These are phyloP conservation scores for Siniperca scherzeri DNA, from an alignment of 2,797 vertebrate genomes.

Conservation along the genomic window DNA sequence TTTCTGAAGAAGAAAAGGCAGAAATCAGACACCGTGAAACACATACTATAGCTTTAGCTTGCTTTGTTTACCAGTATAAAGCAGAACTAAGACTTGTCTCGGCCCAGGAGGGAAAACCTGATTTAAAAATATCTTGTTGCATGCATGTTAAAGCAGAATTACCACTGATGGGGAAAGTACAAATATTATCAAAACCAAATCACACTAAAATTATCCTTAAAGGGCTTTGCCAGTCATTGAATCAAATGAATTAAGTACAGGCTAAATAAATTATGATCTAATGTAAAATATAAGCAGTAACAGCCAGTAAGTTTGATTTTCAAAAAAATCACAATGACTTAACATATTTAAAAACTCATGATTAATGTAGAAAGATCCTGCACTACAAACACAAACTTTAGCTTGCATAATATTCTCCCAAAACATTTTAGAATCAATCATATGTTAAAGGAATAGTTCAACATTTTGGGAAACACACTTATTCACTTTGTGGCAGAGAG, in stretches of 20 bases:
- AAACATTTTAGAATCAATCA: not conserved
- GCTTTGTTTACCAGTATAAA: constrained; percentile 52
- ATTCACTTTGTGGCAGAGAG: not conserved
- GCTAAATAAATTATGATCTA: not conserved
- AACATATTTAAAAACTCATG: not conserved
- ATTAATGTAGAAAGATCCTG: not conserved
- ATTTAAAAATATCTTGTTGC: constrained; percentile 49
- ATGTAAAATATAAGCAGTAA: constrained; percentile 4
- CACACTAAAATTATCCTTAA: not conserved
- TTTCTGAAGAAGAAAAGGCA: constrained; percentile 5
- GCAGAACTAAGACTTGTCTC: constrained; percentile 55
- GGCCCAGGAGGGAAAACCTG: constrained; percentile 10
- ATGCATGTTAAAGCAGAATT: constrained; percentile 24
- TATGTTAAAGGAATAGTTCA: not conserved
- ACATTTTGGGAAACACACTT: not conserved
- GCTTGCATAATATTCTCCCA: not conserved
- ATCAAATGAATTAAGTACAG: not conserved
- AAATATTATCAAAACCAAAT: constrained; percentile 6
- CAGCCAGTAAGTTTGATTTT: constrained; percentile 33
- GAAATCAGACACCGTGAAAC: constrained; percentile 11
- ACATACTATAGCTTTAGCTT: not conserved
- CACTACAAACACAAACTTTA: not conserved
- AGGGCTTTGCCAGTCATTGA: not conserved
- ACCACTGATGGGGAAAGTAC: not conserved
- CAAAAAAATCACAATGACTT: not conserved